phyloP scores from a whole-genome alignment of 2,888 invertebrate genomes.

The Anodontia alba region DNA sequence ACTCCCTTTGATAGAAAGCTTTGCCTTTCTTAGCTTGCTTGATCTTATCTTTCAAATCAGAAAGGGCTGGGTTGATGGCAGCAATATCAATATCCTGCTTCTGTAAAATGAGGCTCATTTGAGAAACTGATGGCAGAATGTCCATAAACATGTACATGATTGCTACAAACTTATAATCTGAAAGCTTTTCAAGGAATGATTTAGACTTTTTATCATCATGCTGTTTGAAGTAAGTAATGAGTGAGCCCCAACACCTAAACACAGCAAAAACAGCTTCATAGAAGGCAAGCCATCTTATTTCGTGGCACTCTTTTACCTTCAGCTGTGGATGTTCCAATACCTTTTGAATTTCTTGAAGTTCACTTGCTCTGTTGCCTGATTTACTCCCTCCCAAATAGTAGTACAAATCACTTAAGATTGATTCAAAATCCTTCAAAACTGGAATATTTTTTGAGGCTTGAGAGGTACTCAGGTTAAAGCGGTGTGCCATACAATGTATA shows the following conservation, averaged over 20 bases:
- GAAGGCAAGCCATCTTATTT: constrained; percentile 30
- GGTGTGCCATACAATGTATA: constrained; percentile 36
- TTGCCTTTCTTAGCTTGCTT: constrained; percentile 20
- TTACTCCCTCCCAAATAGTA: constrained; percentile 21
- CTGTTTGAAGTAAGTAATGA: constrained; percentile 15
- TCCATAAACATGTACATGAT: constrained; percentile 23
- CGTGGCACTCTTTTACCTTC: constrained; percentile 27
- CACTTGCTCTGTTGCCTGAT: constrained; percentile 16
- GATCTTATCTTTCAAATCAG: constrained; percentile 3
- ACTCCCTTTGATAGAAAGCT: constrained; percentile 19
- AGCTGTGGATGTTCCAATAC: constrained; percentile 21
- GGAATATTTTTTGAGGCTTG: constrained; percentile 28
- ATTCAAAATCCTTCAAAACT: constrained; percentile 17
- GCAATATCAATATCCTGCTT: constrained; percentile 27
- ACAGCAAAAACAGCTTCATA: constrained; percentile 30
- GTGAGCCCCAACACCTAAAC: constrained; percentile 15
- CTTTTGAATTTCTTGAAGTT: constrained; percentile 30
- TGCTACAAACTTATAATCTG: constrained; percentile 17
- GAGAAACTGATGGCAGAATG: constrained; percentile 22
- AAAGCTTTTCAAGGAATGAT: constrained; percentile 3
- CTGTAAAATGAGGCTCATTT: constrained; percentile 21
- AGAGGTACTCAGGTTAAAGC: constrained; percentile 22
- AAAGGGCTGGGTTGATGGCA: constrained; percentile 9
- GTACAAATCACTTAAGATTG: constrained; percentile 2
- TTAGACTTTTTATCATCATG: constrained; percentile 10